Conservation (phyloP, 2,888 invertebrate species). For the Heliconius sara region DNA sequence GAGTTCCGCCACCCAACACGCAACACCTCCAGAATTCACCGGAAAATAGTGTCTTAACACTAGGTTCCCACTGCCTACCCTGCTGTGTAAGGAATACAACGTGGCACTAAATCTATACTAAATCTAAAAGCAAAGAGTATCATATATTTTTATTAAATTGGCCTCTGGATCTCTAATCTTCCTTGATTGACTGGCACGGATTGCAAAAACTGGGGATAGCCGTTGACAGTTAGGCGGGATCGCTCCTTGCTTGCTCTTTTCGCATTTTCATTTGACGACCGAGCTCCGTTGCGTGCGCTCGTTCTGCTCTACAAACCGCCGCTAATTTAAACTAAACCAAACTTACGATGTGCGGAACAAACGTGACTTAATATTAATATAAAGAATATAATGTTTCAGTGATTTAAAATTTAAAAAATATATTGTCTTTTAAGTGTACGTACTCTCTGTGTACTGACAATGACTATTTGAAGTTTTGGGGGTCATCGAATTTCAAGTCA, state of each 20-base stretch:
- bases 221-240: constrained; percentile 56
- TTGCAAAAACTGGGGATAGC: constrained; percentile 58
- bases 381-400: neutral
- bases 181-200: constrained; percentile 62
- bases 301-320: constrained; percentile 47
- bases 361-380: constrained; percentile 57
- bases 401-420: neutral
- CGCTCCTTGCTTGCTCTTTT: constrained; percentile 57
- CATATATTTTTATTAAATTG: constrained; percentile 22
- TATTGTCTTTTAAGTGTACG: constrained; percentile 32
- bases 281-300: constrained; percentile 60
- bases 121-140: neutral
- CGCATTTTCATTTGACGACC: constrained; percentile 63
- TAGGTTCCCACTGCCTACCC: no score
- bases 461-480: constrained; percentile 47
- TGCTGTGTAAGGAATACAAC: no score
- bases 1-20: no score
- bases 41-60: no score
- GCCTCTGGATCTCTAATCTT: constrained; percentile 55
- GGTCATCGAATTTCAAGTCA: constrained; percentile 52
- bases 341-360: constrained; percentile 57
- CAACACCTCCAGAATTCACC: no score
- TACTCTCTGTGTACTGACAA: constrained; percentile 41
- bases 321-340: constrained; percentile 46
- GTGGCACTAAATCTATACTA: no score